Evolutionary conservation across 2,888 invertebrate species (phyloP).

Genomic region (Drosophila bunnanda): DNA sequence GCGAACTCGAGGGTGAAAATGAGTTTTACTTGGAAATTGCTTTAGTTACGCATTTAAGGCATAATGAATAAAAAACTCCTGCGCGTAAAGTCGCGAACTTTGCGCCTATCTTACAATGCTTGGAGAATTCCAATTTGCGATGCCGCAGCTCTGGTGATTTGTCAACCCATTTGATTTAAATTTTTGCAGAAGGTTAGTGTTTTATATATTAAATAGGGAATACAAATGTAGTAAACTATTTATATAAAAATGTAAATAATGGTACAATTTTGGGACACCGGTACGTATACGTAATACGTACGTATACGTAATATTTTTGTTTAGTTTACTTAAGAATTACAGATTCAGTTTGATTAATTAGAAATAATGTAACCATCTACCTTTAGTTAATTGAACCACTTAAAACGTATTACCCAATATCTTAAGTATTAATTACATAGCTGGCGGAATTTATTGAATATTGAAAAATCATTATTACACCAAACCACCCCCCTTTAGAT

Average conservation of each 20-base stretch:
- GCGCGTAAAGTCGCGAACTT: constrained; percentile 19
- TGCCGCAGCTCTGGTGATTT: constrained; percentile 7
- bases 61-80: constrained; percentile 69
- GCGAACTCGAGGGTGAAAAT: constrained; percentile 43
- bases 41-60: constrained; percentile 77
- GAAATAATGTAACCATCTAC: neutral
- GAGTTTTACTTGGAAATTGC: constrained; percentile 73
- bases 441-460: neutral
- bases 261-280: too few relatives aligned
- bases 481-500: neutral
- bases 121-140: constrained; percentile 24
- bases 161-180: constrained; percentile 24
- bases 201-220: neutral
- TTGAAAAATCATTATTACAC: neutral
- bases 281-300: neutral
- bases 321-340: neutral
- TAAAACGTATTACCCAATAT: too few relatives aligned
- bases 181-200: neutral
- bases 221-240: too few relatives aligned
- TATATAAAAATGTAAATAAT: neutral
- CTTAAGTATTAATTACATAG: too few relatives aligned
- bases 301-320: neutral
- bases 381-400: neutral
- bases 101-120: constrained; percentile 17
- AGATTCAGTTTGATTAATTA: neutral